phyloP scores from a whole-genome alignment of 2,113 vertebrate genomes.

The Laticauda laticaudata region DNA sequence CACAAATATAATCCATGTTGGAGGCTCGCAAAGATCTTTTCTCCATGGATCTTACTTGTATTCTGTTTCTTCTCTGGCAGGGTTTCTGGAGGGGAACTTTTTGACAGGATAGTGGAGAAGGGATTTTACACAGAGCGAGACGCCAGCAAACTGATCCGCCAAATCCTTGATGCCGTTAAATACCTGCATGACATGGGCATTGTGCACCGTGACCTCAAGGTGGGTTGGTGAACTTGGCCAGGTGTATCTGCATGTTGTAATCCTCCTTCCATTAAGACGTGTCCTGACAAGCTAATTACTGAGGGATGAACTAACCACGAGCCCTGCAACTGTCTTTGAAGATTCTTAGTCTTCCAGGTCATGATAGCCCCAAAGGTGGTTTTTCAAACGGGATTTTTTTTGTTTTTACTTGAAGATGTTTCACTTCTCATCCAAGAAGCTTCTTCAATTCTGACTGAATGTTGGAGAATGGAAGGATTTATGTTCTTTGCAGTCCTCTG shows the following conservation, averaged over 20 bases:
- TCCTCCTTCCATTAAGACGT: background rate
- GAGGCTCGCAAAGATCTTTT: background rate
- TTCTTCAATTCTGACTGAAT: background rate
- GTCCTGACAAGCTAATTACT: background rate
- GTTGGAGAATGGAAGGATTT: background rate
- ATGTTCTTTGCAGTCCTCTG: background rate
- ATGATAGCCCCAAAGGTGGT: background rate
- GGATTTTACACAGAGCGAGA: conserved; percentile 98
- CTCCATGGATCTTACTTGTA: background rate
- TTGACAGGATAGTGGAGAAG: conserved; percentile 96
- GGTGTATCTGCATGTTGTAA: background rate
- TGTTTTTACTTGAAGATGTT: background rate
- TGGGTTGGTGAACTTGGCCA: conserved; percentile 35
- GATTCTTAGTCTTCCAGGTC: background rate
- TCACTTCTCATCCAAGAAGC: background rate
- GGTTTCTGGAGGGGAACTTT: conserved; percentile 93
- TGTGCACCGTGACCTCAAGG: conserved; percentile 96
- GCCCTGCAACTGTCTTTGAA: background rate
- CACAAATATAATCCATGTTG: background rate
- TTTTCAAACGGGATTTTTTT: background rate
- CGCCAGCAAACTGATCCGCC: conserved; percentile 92
- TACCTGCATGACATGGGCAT: conserved; percentile 97
- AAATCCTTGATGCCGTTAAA: conserved; percentile 94
- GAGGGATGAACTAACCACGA: background rate
- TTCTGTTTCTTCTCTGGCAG: conserved; percentile 56